Base-by-base conservation (phyloP, 2,113 vertebrate genomes). In the Oreochromis tanganicae region DNA sequence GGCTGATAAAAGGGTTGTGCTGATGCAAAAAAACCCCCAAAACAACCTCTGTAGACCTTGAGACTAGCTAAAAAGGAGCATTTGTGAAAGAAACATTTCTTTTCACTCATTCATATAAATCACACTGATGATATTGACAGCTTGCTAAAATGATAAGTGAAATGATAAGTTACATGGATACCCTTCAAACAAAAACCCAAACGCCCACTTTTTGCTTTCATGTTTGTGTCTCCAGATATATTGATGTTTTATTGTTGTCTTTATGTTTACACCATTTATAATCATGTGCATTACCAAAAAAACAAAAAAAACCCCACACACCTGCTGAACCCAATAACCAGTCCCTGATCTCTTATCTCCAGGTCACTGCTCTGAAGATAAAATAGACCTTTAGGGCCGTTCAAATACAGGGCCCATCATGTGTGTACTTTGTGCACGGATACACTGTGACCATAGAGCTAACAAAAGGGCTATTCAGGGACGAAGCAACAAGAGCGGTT, bases 331-430 rank as follows among this genome's bases (percentile, higher is more conserved):
- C 27, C 80, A 14, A 4, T 66, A 43, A 24, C 52, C 11, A n/a
- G 50, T 87, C 27, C 55, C 75, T 75, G 87, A 84, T 83, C 82
- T 88, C 88, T 88, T 92, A 87, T 92, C 91, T 93, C 56, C 85
- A 84, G 89, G 80, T 88, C 91, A 87, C 87, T 82, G 75, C 83
- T 80, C 56, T 24, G 83, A 52, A 57, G 73, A 81, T 66, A 54
- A 89, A 87, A 88, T 80, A 90, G 83, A 87, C 73, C 82, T 87
- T 83, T 55, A 56, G 81, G 79, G 34, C 71, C 85, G 66, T 89
- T 84, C 85, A 93, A 91, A 89, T 84, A 92, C 68, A 29, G 63
- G 68, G 50, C 46, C 86, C 85, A 86, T 91, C 85, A 87, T 88
- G 86, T 87, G 81, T 93, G 83, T 32, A 34, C 80, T 81, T 7